A percentile compares a stretch with the other conserved stretches of the same genome.
These are phyloP conservation scores for Chelonia mydas DNA, from an alignment of 2,797 vertebrate genomes.

Conservation along the genomic window DNA sequence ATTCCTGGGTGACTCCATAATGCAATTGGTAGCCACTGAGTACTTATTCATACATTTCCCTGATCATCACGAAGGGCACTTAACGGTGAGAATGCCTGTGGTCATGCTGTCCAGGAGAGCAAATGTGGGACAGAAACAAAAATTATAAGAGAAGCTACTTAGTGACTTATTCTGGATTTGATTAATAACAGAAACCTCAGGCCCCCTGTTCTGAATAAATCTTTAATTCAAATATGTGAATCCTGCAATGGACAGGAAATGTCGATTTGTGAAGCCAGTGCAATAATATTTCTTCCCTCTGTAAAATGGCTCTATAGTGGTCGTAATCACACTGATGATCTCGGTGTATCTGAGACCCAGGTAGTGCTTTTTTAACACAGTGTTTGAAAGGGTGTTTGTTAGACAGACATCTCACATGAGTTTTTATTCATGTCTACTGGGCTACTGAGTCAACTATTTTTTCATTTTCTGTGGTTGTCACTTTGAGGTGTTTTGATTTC, in stretches of 20 bases:
- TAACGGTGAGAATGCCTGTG: slow-evolving; percentile 88
- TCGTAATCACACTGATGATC: slow-evolving; percentile 21
- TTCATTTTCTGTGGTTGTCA: neutral
- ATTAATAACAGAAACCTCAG: slow-evolving; percentile 62
- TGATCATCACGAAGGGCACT: slow-evolving; percentile 97
- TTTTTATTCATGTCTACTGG: neutral
- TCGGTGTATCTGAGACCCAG: neutral
- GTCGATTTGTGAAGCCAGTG: slow-evolving; percentile 51
- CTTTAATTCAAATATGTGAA: slow-evolving; percentile 70
- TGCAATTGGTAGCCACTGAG: slow-evolving; percentile 98
- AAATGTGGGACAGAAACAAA: slow-evolving; percentile 10
- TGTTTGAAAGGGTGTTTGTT: slow-evolving; percentile 5
- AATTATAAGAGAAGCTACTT: slow-evolving; percentile 33
- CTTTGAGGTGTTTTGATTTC: neutral
- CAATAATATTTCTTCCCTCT: slow-evolving; percentile 47
- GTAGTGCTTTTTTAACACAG: slow-evolving; percentile 35
- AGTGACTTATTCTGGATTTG: slow-evolving; percentile 60
- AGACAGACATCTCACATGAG: neutral
- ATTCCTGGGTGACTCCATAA: slow-evolving; percentile 98
- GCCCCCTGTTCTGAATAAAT: slow-evolving; percentile 46
- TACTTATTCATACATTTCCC: slow-evolving; percentile 99
- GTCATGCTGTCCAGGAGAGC: slow-evolving; percentile 18
- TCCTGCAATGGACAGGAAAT: slow-evolving; percentile 34
- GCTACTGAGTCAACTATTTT: neutral
- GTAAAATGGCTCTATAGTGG: slow-evolving; percentile 64